phyloP scores from a whole-genome alignment of 2,797 vertebrate genomes.

The Gymnoscopelus braueri region DNA sequence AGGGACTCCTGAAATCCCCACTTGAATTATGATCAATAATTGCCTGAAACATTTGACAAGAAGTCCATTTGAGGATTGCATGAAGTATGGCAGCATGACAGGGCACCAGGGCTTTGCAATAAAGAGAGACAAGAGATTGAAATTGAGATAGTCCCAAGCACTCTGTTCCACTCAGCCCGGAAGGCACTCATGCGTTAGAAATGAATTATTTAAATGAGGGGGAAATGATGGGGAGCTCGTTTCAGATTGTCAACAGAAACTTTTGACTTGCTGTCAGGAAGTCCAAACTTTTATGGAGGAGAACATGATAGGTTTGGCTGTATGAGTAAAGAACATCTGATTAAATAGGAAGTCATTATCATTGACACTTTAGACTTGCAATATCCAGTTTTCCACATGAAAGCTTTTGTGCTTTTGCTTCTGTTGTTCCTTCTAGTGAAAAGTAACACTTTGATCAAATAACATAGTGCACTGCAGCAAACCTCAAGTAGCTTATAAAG shows the following conservation, averaged over 20 bases:
- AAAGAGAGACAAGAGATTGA: constrained; percentile 68
- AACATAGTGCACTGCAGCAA: too few species aligned
- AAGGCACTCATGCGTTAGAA: constrained; percentile 49
- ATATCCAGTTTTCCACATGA: constrained; percentile 4
- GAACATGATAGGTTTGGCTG: not conserved
- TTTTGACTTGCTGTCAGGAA: constrained; percentile 37
- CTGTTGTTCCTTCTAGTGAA: constrained; percentile 19
- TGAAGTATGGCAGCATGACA: constrained; percentile 69
- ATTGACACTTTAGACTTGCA: too few species aligned
- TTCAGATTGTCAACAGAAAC: constrained; percentile 47
- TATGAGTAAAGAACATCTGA: too few species aligned
- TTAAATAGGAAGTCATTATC: not conserved
- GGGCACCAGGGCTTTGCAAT: constrained; percentile 68
- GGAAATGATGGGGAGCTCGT: constrained; percentile 65
- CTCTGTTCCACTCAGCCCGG: constrained; percentile 42
- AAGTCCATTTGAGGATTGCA: constrained; percentile 74
- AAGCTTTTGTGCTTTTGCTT: not conserved
- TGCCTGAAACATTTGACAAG: constrained; percentile 73
- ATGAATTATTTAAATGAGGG: constrained; percentile 65
- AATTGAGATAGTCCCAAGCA: constrained; percentile 63
- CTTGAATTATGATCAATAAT: constrained; percentile 72
- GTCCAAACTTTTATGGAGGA: constrained; percentile 18
- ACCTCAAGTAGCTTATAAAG: constrained; percentile 39
- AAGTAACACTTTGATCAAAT: too few species aligned
- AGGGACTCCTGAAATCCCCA: constrained; percentile 51